Evolutionary conservation across 2,113 vertebrate species (phyloP), one percentile per base, ranked within the genome.

Genomic region (Gobio gobio): DNA sequence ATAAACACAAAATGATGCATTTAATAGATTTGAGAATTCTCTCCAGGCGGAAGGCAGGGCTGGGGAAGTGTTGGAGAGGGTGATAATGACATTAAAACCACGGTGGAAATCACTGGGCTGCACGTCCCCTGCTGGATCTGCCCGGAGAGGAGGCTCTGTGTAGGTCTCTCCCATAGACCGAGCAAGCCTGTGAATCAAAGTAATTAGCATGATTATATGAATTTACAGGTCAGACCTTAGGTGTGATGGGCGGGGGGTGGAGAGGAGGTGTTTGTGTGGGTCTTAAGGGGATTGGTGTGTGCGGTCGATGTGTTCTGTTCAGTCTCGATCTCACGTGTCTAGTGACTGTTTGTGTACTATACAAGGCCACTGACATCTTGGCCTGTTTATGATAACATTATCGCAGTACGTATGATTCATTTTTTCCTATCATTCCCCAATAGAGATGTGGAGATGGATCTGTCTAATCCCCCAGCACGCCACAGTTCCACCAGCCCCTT

Each of bases 61-160:
- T 91, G 90, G 78, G 85, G 24, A 89, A 87, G 80, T 92, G 89
- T 89, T 90, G 92, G 91, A 89, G 88, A 87, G 89, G 92, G 91
- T 93, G 94, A 93, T 95, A 95, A 95, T 94, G 92, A 95, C 93
- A 93, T 94, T 92, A 94, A 93, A 95, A 86, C 93, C 94, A 93
- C 94, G 89, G 81, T 94, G 94, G 94, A 94, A 94, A 94, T 94
- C 91, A 93, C 83, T 87, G 87, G 87, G 87, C 90, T 92, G 88
- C 88, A 64, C 82, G 90, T 87, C 94, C 93, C 94, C 94, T 86
- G 82, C 90, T 93, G 93, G 89, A 86, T 91, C 74, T 18, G 87
- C 89, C 90, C 90, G 81, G 91, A 89, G 91, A 91, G 92, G 89
- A 92, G 82, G 90, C 90, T 90, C 91, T 88, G 90, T 87, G 88